A percentile compares a stretch with the other conserved stretches of the same genome.
phyloP scores from a whole-genome alignment of 1,140 invertebrate genomes.

The Tyrophagus putrescentiae region DNA sequence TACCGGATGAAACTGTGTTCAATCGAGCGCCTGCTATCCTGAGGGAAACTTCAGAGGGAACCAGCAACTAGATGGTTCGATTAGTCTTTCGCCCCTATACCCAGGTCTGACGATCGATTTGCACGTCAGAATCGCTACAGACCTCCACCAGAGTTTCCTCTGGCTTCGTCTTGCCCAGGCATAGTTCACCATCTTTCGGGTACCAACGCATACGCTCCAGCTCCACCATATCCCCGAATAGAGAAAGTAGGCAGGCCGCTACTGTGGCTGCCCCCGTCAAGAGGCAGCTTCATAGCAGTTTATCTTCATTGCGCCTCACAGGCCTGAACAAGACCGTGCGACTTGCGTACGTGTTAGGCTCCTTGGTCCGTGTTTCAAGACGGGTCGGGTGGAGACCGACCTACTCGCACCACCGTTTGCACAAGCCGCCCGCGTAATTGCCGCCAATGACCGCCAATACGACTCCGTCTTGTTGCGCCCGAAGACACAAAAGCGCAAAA shows the following conservation, averaged over 20 bases:
- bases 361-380: constrained; percentile 89
- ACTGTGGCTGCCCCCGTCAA: neutral
- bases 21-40: constrained; percentile 46
- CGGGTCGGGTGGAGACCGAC: constrained; percentile 38
- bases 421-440: neutral
- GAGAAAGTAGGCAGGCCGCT: neutral
- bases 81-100: too few relatives aligned
- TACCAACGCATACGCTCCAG: constrained; percentile 56
- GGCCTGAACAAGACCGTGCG: neutral
- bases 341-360: constrained; percentile 65
- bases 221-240: constrained; percentile 41
- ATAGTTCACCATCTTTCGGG: constrained; percentile 85
- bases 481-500: too few relatives aligned
- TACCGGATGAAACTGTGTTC: constrained; percentile 43
- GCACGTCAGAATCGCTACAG: too few relatives aligned
- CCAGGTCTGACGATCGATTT: too few relatives aligned
- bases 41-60: constrained; percentile 76
- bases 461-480: too few relatives aligned
- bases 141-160: too few relatives aligned
- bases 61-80: constrained; percentile 81
- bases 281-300: constrained; percentile 31
- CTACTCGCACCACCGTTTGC: neutral
- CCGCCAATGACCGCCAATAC: too few relatives aligned
- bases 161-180: constrained; percentile 69
- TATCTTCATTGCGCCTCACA: constrained; percentile 44